phyloP scores from a whole-genome alignment of 1,140 invertebrate species.

The Bradysia coprophila region DNA sequence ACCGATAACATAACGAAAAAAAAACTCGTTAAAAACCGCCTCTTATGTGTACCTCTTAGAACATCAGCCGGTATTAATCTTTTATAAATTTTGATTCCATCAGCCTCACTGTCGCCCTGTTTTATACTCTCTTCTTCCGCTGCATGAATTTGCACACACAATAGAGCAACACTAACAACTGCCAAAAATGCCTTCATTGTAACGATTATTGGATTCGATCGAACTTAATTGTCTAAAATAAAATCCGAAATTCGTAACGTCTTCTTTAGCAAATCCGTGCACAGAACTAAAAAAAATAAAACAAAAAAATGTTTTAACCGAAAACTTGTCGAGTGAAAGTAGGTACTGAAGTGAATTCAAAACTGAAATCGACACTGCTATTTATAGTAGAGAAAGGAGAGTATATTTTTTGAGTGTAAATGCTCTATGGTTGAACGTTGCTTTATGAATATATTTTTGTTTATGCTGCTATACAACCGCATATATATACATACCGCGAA shows the following conservation, averaged over 20 bases:
- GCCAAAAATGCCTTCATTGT: slow-evolving; percentile 2
- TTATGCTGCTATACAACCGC: too few species aligned
- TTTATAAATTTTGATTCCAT: slow-evolving; percentile 46
- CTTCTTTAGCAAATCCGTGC: neutral
- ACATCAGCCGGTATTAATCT: slow-evolving; percentile 71
- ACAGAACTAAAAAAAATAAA: neutral
- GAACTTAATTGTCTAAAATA: neutral
- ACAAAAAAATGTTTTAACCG: neutral
- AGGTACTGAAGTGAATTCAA: slow-evolving; percentile 4
- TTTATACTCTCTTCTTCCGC: slow-evolving; percentile 34
- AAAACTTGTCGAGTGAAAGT: slow-evolving; percentile 1
- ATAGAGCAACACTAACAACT: slow-evolving; percentile 1
- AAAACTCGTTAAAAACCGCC: too few species aligned
- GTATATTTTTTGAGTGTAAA: too few species aligned
- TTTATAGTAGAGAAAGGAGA: slow-evolving; percentile 5
- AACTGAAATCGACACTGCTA: slow-evolving; percentile 1
- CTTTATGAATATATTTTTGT: too few species aligned
- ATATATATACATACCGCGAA: too few species aligned
- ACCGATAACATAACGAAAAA: too few species aligned
- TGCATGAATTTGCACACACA: slow-evolving; percentile 29
- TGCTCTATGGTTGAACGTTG: too few species aligned
- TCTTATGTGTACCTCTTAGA: slow-evolving; percentile 61
- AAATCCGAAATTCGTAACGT: neutral
- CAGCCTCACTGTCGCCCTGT: slow-evolving; percentile 29
- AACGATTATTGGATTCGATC: neutral